Percentiles rank a stretch among this genome's conserved stretches.
Evolutionary conservation across 2,797 vertebrate species (phyloP).

Genomic region (Salarias fasciatus): DNA sequence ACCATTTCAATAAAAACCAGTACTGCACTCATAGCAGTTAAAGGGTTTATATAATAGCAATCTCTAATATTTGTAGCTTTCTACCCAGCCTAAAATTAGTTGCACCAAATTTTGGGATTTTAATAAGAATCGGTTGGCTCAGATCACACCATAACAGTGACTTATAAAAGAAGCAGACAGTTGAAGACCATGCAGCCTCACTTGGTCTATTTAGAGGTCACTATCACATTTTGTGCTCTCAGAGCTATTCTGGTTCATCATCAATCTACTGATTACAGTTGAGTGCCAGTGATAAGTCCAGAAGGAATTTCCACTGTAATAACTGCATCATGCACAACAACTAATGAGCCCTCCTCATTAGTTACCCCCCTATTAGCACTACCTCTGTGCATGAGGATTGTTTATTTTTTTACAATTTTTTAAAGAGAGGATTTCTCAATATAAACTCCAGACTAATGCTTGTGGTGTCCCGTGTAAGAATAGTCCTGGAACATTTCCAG

Average conservation of each 20-base stretch:
- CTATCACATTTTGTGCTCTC: constrained; percentile 77
- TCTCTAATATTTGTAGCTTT: too few species aligned
- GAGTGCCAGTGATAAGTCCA: constrained; percentile 62
- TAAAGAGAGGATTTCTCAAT: too few species aligned
- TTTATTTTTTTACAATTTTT: too few species aligned
- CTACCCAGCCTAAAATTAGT: too few species aligned
- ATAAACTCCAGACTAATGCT: too few species aligned
- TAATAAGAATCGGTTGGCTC: neutral
- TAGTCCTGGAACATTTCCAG: constrained; percentile 33
- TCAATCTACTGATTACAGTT: constrained; percentile 79
- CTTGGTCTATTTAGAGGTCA: constrained; percentile 77
- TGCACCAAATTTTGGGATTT: too few species aligned
- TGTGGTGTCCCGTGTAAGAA: constrained; percentile 38
- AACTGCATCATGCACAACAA: constrained; percentile 14
- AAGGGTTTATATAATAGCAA: too few species aligned
- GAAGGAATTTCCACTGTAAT: constrained; percentile 55
- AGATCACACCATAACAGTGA: constrained; percentile 24
- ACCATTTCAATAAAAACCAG: too few species aligned
- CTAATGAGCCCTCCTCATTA: constrained; percentile 10
- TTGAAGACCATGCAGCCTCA: constrained; percentile 34
- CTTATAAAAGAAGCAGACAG: constrained; percentile 36
- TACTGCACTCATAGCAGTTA: too few species aligned
- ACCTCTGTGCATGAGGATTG: too few species aligned
- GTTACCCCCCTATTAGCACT: too few species aligned
- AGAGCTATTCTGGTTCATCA: constrained; percentile 78